Base-by-base conservation (phyloP, 2,888 invertebrate genomes). In the Uloborus plumipes region DNA sequence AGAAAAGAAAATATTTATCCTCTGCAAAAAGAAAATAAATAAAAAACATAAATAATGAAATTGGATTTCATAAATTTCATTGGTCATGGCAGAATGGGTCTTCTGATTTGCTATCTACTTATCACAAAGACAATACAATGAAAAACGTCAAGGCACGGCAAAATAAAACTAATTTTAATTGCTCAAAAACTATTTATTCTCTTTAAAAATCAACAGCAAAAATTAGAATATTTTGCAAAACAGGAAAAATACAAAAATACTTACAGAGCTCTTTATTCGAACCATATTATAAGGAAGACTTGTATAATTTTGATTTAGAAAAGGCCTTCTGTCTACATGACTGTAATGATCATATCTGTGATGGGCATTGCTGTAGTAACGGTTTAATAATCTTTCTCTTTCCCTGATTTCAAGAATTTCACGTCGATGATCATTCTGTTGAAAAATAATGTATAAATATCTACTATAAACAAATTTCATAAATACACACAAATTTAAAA, bases 211-310 rank as follows among this genome's bases (percentile, higher is more conserved):
- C 7, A 39, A 39, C 39, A 39, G 9, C 39, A 18, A 18, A 55
- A 9, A 55, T 16, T 6, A 6, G 18, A 55, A 6, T 15, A 55
- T 55, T 55, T 15, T 55, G 55, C 18, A 18, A 15, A n/a, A n/a
- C n/a, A n/a, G n/a, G n/a, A n/a, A n/a, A n/a, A n/a, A 15, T 6
- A 14, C 6, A 55, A 55, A 22, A 14, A 31, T 47, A 74, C 81
- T 82, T 61, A 82, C 81, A 53, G 81, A 53, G n/a, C 76, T 75
- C 50, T 82, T 59, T 18, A 82, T 75, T 59, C 75, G 75, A 53
- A 82, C 81, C 81, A 82, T 82, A 59, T 75, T 82, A 67, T 82
- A 71, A 61, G 81, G 75, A 76, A 82, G 75, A 76, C 81, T 71
- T 53, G 58, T 50, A 55, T 76, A 76, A 16, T 82, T 82, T 75